These are phyloP conservation scores for Pipistrellus kuhlii DNA, from an alignment of 2,797 vertebrate species.

Conservation along the genomic window DNA sequence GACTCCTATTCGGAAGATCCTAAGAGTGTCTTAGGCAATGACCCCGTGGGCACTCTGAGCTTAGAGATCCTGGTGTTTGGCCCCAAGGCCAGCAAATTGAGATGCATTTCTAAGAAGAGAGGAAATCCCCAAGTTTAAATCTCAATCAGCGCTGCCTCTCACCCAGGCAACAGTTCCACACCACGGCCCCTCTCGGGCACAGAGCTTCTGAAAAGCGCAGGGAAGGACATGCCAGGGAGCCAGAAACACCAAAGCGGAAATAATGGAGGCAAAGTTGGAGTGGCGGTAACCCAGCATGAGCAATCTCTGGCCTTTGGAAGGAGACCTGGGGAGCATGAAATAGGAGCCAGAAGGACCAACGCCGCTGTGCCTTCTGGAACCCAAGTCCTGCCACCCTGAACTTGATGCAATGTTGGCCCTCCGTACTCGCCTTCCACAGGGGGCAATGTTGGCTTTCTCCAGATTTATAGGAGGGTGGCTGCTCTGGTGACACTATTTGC, in stretches of 20 bases:
- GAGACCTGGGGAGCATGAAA: neutral
- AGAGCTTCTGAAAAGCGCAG: neutral
- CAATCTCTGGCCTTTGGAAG: neutral
- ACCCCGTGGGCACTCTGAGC: neutral
- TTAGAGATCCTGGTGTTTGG: neutral
- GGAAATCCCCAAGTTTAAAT: neutral
- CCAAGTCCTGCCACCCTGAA: neutral
- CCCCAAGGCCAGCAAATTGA: neutral
- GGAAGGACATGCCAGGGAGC: neutral
- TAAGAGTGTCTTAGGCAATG: neutral
- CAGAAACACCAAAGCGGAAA: neutral
- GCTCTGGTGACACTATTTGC: neutral
- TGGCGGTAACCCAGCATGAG: neutral
- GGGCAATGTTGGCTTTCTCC: neutral
- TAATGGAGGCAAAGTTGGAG: no score
- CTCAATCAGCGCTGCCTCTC: neutral
- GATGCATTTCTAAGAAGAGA: neutral
- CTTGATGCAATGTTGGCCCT: fast-evolving
- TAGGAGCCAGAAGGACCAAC: neutral
- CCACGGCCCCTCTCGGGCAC: fast-evolving
- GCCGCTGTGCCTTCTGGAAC: fast-evolving
- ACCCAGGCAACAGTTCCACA: neutral
- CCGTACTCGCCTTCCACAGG: neutral
- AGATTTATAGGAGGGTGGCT: no score
- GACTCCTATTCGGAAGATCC: neutral